Base-by-base conservation (phyloP, 2,113 vertebrate genomes). In the Seriola aureovittata region DNA sequence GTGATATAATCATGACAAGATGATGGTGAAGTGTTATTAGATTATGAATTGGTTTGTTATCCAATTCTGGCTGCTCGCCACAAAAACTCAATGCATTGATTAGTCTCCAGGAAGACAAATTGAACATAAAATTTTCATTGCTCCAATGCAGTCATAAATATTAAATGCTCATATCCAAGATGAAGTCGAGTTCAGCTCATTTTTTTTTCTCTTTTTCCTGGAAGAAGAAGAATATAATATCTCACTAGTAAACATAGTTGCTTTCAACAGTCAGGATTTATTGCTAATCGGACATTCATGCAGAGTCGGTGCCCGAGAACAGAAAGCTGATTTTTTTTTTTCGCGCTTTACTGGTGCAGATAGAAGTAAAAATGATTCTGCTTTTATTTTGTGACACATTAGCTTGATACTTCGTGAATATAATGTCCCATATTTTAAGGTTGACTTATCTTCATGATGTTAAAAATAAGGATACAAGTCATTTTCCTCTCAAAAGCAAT, bases 121-220 rank as follows among this genome's bases (percentile, higher is more conserved):
- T 71, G 50, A 40, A 29, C 77, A 83, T 88, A 21, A 72, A 81
- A 71, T 42, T 75, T 81, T 72, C 78, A 86, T 76, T 5, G 11
- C 62, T 44, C 40, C 54, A 52, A 13, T 34, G 74, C 48, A 42
- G 54, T 73, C 77, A 82, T 86, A 80, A 86, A 88, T 82, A 81
- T 71, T 54, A 62, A 81, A 48, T 52, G 50, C 66, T 85, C 80
- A 76, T 77, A 78, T 17, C 12, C 59, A 32, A 25, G 48, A 63
- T 64, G n/a, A 58, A 78, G 48, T 75, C 4, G 14, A 44, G 32
- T 57, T 38, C 36, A 63, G 67, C 40, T 29, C 62, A 10, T 50
- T 48, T 13, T 55, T 55, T 71, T 62, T 23, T 32, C 9, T 44
- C 44, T 32, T 59, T n/a, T 52, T 59, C 14, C 38, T 17, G 38